Evolutionary conservation across 2,888 invertebrate genomes (phyloP).

Genomic region (Tenthredo amoena): DNA sequence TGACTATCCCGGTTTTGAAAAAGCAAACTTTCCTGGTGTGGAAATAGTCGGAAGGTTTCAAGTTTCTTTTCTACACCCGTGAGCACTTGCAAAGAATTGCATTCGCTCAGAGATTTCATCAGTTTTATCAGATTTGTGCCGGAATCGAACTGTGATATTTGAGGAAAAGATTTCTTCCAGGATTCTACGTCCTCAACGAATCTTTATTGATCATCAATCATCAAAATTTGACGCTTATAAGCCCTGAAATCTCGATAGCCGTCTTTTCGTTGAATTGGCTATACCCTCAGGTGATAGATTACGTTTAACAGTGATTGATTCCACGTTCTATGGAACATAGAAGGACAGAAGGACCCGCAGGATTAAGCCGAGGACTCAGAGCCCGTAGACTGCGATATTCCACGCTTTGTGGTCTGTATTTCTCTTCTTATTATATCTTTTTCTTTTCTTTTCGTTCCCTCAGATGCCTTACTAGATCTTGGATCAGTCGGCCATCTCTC

Average conservation of each 20-base stretch:
- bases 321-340: slow-evolving; percentile 52
- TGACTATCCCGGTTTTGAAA: background rate
- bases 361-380: slow-evolving; percentile 24
- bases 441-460: background rate
- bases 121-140: background rate
- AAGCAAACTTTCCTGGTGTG: background rate
- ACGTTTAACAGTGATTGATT: slow-evolving; percentile 67
- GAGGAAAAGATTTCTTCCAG: background rate
- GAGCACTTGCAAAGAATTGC: background rate
- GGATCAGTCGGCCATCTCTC: slow-evolving; percentile 20
- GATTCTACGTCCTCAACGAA: slow-evolving; percentile 2
- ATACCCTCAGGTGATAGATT: slow-evolving; percentile 67
- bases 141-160: background rate
- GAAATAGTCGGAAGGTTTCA: background rate
- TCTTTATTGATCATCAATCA: slow-evolving; percentile 71
- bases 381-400: slow-evolving; percentile 18
- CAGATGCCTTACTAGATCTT: slow-evolving; percentile 20
- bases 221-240: slow-evolving; percentile 73
- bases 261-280: slow-evolving; percentile 43
- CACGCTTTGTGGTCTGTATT: background rate
- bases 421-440: background rate
- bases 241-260: slow-evolving; percentile 66
- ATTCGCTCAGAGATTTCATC: background rate
- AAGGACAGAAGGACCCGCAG: slow-evolving; percentile 44
- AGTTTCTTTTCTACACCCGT: background rate